phyloP scores from a whole-genome alignment of 2,888 invertebrate genomes.

The Hydrotaea diabolus region DNA sequence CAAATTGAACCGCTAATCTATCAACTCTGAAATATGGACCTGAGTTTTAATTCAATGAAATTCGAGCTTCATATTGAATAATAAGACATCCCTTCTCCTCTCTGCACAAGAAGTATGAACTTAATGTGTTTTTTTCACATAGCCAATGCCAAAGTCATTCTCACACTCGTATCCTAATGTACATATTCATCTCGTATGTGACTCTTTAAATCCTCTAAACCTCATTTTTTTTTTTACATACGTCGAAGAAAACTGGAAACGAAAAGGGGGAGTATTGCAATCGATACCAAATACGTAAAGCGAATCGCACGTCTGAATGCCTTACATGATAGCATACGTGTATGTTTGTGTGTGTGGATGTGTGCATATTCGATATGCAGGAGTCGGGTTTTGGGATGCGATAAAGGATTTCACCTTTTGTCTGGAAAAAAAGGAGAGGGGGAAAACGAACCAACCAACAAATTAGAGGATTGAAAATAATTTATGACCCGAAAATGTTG shows the following conservation, averaged over 20 bases:
- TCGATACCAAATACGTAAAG: slow-evolving; percentile 38
- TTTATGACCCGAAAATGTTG: slow-evolving; percentile 77
- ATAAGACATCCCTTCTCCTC: neutral
- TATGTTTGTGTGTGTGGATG: slow-evolving; percentile 8
- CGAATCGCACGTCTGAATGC: neutral
- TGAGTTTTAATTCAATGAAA: neutral
- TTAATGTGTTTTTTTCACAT: neutral
- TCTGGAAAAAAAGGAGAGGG: slow-evolving; percentile 17
- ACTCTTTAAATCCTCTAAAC: slow-evolving; percentile 45
- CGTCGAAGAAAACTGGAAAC: neutral
- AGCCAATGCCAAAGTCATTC: neutral
- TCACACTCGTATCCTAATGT: neutral
- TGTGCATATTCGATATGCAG: slow-evolving; percentile 49
- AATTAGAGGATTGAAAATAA: slow-evolving; percentile 78
- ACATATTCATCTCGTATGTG: slow-evolving; percentile 38
- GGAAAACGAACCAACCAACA: slow-evolving; percentile 69
- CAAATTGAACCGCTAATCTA: too few relatives aligned
- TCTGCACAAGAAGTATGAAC: neutral
- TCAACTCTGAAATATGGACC: neutral
- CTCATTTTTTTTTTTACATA: slow-evolving; percentile 37
- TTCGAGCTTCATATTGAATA: neutral
- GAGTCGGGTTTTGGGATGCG: slow-evolving; percentile 58
- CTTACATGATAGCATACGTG: neutral
- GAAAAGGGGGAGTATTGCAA: slow-evolving; percentile 43
- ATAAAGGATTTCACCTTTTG: slow-evolving; percentile 75